Base-by-base conservation (phyloP, 2,113 vertebrate genomes). In the Callionymus lyra region DNA sequence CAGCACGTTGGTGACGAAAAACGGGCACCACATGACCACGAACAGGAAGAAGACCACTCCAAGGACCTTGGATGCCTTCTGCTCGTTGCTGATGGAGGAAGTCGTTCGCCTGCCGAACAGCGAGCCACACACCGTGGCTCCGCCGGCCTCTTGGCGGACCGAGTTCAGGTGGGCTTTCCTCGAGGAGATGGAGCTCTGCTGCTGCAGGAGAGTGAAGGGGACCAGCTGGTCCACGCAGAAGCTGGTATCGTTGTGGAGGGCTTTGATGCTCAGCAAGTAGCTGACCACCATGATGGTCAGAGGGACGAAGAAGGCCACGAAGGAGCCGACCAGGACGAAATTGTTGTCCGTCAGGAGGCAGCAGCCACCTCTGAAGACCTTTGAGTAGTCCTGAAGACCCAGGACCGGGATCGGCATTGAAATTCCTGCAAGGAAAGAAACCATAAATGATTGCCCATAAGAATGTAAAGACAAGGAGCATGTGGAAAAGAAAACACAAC, bases 1-100 rank as follows among this genome's bases (percentile, higher is more conserved):
- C 84, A 97, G 85, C 44, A 98, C 92, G 39, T 98, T 98, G 17
- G 94, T 98, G 77, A 98, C 84, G 76, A 98, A 98, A 54, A 98
- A 98, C 0, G 94, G 94, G 65, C 94, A 95, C 94, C 94, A 98
- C 94, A 98, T 98, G 54, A 93, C 84, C 50, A 98, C 93, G 11
- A 98, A 98, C 41, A 98, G 87, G 21, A 97, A 91, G 68, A 98
- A 98, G 40, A 98, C 94, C 32, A 98, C 90, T 11, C 94, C 94
- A 32, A 98, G 87, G 18, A 98, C 94, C 71, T 98, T 98, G 48
- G 93, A 95, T 0, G 94, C 94, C 64, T 95, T 96, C 70, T 94
- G 94, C 60, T 98, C 94, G 0, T 98, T 98, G 82, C 84, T 93
- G 77, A 98, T 93, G 33, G 93, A 92, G 81, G 96, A 93, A 85